Conservation (phyloP, 1,140 invertebrate species). For the Procambarus clarkii region DNA sequence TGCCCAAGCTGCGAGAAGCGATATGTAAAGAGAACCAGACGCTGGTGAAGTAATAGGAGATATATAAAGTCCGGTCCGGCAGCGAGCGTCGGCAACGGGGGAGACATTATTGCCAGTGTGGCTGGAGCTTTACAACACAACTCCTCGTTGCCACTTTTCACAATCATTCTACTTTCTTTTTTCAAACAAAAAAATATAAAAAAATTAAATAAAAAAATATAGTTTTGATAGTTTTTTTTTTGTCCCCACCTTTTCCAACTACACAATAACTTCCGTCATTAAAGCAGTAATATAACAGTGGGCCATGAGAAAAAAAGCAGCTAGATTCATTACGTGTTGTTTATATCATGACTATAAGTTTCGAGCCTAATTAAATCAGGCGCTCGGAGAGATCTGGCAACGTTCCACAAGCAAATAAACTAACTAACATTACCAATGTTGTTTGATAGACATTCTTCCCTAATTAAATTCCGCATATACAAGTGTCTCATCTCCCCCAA, state of each 20-base stretch:
- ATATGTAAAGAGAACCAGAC: no score
- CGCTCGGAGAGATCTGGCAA: neutral
- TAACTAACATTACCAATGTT: neutral
- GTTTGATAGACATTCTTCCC: conserved; percentile 35
- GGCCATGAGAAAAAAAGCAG: no score
- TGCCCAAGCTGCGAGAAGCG: no score
- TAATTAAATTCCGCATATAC: conserved; percentile 33
- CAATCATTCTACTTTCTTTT: conserved; percentile 32
- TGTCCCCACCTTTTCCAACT: neutral
- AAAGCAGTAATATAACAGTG: neutral
- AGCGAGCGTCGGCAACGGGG: neutral
- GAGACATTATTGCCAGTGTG: conserved; percentile 19
- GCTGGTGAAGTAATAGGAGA: neutral
- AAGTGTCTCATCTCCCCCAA: neutral
- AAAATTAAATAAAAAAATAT: neutral
- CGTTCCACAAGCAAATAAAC: neutral
- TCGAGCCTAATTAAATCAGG: neutral
- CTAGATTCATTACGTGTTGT: neutral
- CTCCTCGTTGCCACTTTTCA: neutral
- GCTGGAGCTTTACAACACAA: conserved; percentile 6
- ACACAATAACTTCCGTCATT: neutral
- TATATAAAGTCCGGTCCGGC: no score
- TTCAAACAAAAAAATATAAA: neutral
- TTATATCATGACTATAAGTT: neutral
- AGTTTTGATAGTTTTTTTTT: no score